Evolutionary conservation across 2,797 vertebrate species (phyloP).

Genomic region (Craterocephalus amniculus): DNA sequence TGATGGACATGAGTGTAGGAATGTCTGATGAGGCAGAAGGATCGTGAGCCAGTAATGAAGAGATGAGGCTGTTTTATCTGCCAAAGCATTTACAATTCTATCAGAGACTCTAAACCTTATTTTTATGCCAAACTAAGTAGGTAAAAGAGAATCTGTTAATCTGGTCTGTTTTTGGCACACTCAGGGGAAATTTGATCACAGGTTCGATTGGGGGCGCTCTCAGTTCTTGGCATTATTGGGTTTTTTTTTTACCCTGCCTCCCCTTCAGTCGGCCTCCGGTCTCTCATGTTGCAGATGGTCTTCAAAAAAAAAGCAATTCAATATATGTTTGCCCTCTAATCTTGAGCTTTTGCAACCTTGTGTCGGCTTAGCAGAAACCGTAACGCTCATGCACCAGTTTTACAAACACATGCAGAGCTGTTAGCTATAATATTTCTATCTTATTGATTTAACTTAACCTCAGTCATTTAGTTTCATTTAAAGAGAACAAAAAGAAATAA

Average conservation of each 20-base stretch:
- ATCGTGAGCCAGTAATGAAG: neutral
- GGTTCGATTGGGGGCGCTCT: neutral
- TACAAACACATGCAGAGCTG: neutral
- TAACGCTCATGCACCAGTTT: neutral
- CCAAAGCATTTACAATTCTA: neutral
- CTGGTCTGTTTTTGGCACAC: neutral
- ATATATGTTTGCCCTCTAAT: conserved; percentile 28
- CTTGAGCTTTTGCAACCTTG: conserved; percentile 11
- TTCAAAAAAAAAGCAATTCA: conserved; percentile 40
- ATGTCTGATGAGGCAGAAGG: neutral
- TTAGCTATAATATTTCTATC: neutral
- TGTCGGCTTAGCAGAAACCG: conserved; percentile 16
- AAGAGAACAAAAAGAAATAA: too few species aligned
- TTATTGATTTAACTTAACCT: neutral
- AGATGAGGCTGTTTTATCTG: neutral
- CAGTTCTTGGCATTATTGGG: conserved; percentile 5
- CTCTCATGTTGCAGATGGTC: conserved; percentile 14
- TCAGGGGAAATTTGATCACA: conserved; percentile 17
- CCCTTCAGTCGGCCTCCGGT: neutral
- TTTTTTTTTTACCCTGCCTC: neutral
- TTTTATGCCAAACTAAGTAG: neutral
- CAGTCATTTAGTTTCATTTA: neutral
- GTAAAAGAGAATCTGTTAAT: conserved; percentile 28
- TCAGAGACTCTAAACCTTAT: neutral
- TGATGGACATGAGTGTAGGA: conserved; percentile 3